Percentiles rank a stretch among this genome's conserved stretches.
phyloP scores from a whole-genome alignment of 2,113 vertebrate genomes.

The Machaerirhynchus nigripectus region DNA sequence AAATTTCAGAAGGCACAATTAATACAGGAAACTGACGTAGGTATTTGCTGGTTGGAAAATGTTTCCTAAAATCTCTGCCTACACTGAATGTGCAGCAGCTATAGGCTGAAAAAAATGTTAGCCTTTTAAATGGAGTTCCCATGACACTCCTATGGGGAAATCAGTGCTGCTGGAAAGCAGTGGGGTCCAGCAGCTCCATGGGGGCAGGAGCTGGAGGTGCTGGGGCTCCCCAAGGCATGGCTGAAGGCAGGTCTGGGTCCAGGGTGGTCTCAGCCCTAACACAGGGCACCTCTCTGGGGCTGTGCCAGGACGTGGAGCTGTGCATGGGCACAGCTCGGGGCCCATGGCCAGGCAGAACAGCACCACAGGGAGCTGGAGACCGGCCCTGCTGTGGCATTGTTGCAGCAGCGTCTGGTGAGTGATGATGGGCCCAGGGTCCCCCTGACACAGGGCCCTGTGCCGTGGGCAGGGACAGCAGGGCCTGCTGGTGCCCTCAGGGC shows the following conservation, averaged over 20 bases:
- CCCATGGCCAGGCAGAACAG: not conserved
- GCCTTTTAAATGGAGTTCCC: not conserved
- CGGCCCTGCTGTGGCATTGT: rapidly evolving
- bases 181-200: not conserved
- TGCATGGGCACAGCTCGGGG: not conserved
- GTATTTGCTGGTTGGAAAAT: not conserved
- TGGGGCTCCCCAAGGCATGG: rapidly evolving
- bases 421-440: too few species aligned
- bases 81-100: not conserved
- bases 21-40: not conserved
- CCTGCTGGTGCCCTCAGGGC: too few species aligned
- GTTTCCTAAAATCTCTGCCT: not conserved
- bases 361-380: not conserved
- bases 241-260: not conserved
- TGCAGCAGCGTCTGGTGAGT: rapidly evolving
- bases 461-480: not conserved
- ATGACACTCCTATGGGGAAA: not conserved
- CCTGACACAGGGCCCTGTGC: not conserved
- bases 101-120: not conserved
- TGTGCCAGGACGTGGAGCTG: rapidly evolving
- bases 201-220: rapidly evolving
- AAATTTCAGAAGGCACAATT: not conserved
- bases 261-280: not conserved
- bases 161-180: rapidly evolving
- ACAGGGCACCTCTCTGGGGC: not conserved